phyloP scores from a whole-genome alignment of 2,797 vertebrate genomes.

The Tachyglossus aculeatus region DNA sequence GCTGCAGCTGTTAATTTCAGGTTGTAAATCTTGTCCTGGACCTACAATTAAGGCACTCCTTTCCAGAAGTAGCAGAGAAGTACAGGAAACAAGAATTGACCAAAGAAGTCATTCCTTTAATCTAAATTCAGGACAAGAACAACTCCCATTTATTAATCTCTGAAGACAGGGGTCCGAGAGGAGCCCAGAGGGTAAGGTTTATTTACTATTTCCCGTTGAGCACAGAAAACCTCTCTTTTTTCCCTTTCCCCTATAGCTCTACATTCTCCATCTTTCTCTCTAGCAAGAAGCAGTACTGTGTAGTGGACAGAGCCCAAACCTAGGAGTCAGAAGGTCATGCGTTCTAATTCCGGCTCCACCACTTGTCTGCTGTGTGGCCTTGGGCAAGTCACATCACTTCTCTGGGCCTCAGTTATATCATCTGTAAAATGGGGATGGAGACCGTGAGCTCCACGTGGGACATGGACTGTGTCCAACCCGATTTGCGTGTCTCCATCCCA shows the following conservation, averaged over 20 bases:
- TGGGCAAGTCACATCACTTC: too few species aligned
- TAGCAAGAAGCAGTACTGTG: too few species aligned
- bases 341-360: too few species aligned
- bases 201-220: not conserved
- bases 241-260: rapidly evolving
- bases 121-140: conserved; percentile 14
- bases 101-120: conserved; percentile 24
- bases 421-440: too few species aligned
- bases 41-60: conserved; percentile 37
- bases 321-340: too few species aligned
- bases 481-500: too few species aligned
- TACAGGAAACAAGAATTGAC: conserved; percentile 26
- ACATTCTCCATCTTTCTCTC: rapidly evolving
- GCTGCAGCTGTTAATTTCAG: conserved; percentile 46
- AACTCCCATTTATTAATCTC: not conserved
- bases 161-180: too few species aligned
- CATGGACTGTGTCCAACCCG: too few species aligned
- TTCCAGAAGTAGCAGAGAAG: conserved; percentile 30
- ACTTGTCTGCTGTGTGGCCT: too few species aligned
- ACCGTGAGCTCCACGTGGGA: too few species aligned
- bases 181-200: not conserved
- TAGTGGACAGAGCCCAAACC: too few species aligned
- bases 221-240: not conserved
- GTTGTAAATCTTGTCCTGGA: conserved; percentile 37
- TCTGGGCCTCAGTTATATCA: too few species aligned